Percentiles rank a stretch among this genome's conserved stretches.
Conservation (phyloP, 2,113 vertebrate genomes). For the Pipra filicauda region DNA sequence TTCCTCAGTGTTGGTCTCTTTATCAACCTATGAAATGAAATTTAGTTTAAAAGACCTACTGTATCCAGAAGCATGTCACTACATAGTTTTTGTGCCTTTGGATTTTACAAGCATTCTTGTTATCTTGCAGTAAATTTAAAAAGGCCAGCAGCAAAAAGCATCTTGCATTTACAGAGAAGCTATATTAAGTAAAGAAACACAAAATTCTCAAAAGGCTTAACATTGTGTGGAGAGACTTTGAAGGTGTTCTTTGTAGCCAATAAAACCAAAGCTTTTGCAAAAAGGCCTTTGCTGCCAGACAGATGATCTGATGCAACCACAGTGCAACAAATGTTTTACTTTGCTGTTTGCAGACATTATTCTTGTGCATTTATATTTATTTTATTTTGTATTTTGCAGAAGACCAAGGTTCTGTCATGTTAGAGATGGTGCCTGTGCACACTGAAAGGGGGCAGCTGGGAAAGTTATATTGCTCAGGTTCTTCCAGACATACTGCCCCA, state of each 20-base stretch:
- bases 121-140: not conserved
- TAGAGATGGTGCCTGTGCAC: not conserved
- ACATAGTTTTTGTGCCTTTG: not conserved
- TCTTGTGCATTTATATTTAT: not conserved
- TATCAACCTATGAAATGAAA: slow-evolving; percentile 77
- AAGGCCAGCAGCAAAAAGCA: not conserved
- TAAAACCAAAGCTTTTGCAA: not conserved
- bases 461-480: not conserved
- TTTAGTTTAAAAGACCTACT: not conserved
- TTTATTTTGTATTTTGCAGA: not conserved
- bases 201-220: not conserved
- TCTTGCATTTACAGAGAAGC: not conserved
- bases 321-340: not conserved
- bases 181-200: not conserved
- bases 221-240: not conserved
- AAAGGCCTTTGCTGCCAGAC: not conserved
- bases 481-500: not conserved
- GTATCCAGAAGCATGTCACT: not conserved
- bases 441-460: not conserved
- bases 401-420: not conserved
- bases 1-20: slow-evolving; percentile 83
- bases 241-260: not conserved
- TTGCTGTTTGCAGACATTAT: not conserved
- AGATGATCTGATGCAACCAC: not conserved
- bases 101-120: not conserved